Base-by-base conservation (phyloP, 2,797 vertebrate species). In the Zenarchopterus dispar region DNA sequence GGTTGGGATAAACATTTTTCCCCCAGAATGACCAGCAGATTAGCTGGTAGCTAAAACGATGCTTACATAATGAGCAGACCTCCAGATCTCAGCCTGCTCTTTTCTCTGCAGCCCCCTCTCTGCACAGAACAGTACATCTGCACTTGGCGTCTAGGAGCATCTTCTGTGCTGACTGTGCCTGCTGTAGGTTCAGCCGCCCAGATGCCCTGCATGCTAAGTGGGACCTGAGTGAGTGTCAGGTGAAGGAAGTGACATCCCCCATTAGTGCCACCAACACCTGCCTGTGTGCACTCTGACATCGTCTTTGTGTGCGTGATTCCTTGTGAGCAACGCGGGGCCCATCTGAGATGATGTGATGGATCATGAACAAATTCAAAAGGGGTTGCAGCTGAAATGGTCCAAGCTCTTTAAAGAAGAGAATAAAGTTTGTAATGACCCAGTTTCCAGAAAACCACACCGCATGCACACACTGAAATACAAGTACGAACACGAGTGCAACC, bases 361-460 rank as follows among this genome's bases (percentile, higher is more conserved):
- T 92, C 87, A 90, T 84, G 87, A 80, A 82, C 80, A 74, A 64
- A 64, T 78, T 72, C 62, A 81, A 75, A 74, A 64, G 74, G 66
- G 74, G 75, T 67, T 85, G 69, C 77, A 70, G 73, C 79, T 77
- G 33, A 74, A 87, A 80, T 24, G 31, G 75, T 90, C 73, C 17
- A 44, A 60, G 56, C 46, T 66, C 68, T 68, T 67, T 66, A 77
- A 62, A 56, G 9, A 13, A 10, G 10, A 81, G 82, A 80, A 76
- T 39, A 52, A 67, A 69, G 72, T 78, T 75, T 62, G 78, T 75
- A 67, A 62, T 91, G 89, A 89, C 89, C 89, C 90, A 92, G 64
- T 90, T 92, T 80, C 58, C 23, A 45, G 48, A 2, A 59, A 77
- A 52, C 68, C 55, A n/a, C 4, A 3, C 19, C 19, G 21, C 51